Base-by-base conservation (phyloP, 2,888 invertebrate genomes). In the Leucoptera coffeella region DNA sequence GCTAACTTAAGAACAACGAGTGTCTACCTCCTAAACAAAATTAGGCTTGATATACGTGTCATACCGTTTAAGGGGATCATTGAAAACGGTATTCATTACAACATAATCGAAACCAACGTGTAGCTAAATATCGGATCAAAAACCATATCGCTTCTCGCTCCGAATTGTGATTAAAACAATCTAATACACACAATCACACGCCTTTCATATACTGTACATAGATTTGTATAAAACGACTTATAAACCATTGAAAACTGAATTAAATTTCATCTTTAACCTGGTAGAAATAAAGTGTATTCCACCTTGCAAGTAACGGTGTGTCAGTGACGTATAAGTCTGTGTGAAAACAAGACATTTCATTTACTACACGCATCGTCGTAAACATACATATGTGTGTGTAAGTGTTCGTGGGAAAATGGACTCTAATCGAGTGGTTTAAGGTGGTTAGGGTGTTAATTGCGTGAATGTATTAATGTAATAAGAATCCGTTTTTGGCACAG, bases 341-440 rank as follows among this genome's bases (percentile, higher is more conserved):
- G 67, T 64, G 67, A 69, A 69, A 69, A 67, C 65, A 61, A 67
- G 61, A 67, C 64, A 61, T 65, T 64, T 65, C 64, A 58, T 64
- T 64, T 64, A 59, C 55, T 61, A 58, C 55, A 46, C 62, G 62
- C 60, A 61, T 56, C 60, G 60, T 64, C n/a, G n/a, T n/a, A 55
- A 53, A 48, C 49, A 40, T 58, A 45, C 47, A 46, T 55, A 48
- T 60, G 59, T 55, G 61, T 48, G 50, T 6, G 34, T 36, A 34
- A 32, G 35, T 6, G 34, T 36, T 34, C 32, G 35, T n/a, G n/a
- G n/a, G n/a, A n/a, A n/a, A n/a, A n/a, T n/a, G n/a, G 26, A 36
- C 43, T 39, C 39, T 55, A 42, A 9, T 0, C 0, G 0, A 0
- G 4, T 1, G 4, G 2, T 0, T 0, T 30, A 49, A 43, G 26